Evolutionary conservation across 2,113 vertebrate genomes (phyloP).

Genomic region (Pipra filicauda): DNA sequence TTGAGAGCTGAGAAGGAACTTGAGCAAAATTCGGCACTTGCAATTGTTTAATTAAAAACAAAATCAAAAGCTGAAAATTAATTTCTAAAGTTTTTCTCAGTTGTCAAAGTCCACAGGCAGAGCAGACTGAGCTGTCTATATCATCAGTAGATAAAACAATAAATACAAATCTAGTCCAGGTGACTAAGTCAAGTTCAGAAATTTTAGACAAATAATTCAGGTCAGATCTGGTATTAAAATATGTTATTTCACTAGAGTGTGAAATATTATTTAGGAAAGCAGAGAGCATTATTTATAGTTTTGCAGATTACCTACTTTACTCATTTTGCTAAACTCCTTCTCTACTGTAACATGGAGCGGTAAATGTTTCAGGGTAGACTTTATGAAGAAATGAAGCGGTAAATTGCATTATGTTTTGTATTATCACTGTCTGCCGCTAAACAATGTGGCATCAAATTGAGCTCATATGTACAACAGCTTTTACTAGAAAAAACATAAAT

Average conservation of each 20-base stretch:
- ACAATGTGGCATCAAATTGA: slow-evolving; percentile 49
- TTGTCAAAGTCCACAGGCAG: neutral
- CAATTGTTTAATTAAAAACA: neutral
- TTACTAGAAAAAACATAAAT: slow-evolving; percentile 28
- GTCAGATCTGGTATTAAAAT: neutral
- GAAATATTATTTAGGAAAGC: neutral
- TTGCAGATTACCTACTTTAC: neutral
- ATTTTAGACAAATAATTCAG: neutral
- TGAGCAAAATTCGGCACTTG: neutral
- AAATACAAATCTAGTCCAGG: neutral
- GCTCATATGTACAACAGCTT: slow-evolving; percentile 45
- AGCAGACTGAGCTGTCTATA: neutral
- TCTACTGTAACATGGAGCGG: neutral
- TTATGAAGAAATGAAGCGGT: slow-evolving; percentile 55
- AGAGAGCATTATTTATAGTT: neutral
- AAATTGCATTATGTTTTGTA: slow-evolving; percentile 66
- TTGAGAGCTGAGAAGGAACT: neutral
- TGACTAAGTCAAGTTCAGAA: neutral
- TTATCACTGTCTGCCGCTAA: slow-evolving; percentile 58
- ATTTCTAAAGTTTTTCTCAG: neutral
- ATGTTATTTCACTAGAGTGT: neutral
- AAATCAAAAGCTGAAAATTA: neutral
- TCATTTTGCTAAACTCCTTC: slow-evolving; percentile 6
- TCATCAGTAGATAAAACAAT: neutral
- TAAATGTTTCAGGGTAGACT: slow-evolving; percentile 47